Base-by-base conservation (phyloP, 2,888 invertebrate species). In the Ptilodon capucinus region DNA sequence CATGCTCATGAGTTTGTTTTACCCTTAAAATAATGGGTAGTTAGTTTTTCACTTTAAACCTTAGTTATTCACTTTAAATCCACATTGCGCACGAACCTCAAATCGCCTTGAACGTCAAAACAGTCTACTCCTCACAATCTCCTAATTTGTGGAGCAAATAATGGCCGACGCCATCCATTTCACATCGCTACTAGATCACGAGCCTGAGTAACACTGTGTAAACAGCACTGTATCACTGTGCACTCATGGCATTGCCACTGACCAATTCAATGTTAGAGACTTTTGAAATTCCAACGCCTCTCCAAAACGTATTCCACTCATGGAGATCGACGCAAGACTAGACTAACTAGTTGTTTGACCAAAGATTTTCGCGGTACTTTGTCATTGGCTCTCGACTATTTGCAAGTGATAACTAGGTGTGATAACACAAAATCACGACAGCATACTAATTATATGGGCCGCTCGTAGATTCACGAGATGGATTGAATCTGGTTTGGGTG, bases 321-420 rank as follows among this genome's bases (percentile, higher is more conserved):
- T 43, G 48, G 43, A 54, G 47, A 59, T 52, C 60, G 42, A 39
- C 17, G 18, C 34, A 30, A 40, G 52, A 54, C 54, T 66, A 54
- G n/a, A 60, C 51, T 40, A 19, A 23, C 25, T 36, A 14, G 23
- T 16, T 72, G 55, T 72, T 72, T 70, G 62, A 34, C 23, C 51
- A 58, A 59, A 72, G 68, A 68, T 76, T 73, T 70, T 64, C 64
- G 52, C 65, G 46, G 43, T 45, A 42, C 50, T 53, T 53, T 60
- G 63, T 60, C 64, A 76, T 74, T 71, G 70, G 72, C 48, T 53
- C 50, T 44, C 46, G 46, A 57, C 48, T 81, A 72, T 81, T 79
- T 77, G 69, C 73, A 63, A 64, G 72, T 78, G 82, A 77, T 81
- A 79, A 81, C 66, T 64, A 48, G 38, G 48, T 60, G 63, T 58